phyloP scores from a whole-genome alignment of 2,797 vertebrate genomes.

The Melanogrammus aeglefinus region DNA sequence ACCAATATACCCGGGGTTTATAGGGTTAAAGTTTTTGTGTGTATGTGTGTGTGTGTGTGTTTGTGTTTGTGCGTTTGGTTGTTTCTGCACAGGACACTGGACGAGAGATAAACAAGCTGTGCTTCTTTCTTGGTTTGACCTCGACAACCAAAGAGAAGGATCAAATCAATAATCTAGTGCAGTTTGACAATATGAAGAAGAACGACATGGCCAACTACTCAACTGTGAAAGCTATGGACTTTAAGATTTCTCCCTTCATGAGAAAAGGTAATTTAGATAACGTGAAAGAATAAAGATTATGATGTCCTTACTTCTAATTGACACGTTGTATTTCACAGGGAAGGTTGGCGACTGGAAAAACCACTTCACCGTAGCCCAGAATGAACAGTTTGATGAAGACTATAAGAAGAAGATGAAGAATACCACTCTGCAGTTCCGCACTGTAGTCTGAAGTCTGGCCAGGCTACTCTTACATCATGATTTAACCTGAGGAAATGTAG shows the following conservation, averaged over 20 bases:
- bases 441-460: constrained; percentile 21
- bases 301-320: not conserved
- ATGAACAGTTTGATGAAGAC: constrained; percentile 60
- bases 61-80: not conserved
- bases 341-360: constrained; percentile 73
- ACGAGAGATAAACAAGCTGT: no score
- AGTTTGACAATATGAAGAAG: constrained; percentile 80
- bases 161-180: constrained; percentile 47
- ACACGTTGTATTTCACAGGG: constrained; percentile 37
- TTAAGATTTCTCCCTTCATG: constrained; percentile 79
- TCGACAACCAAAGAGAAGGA: constrained; percentile 42
- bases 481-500: not conserved
- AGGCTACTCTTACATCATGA: constrained; percentile 7
- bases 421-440: constrained; percentile 31
- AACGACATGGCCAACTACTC: constrained; percentile 79
- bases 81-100: no score
- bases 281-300: not conserved
- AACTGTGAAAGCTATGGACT: constrained; percentile 68
- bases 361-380: constrained; percentile 61
- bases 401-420: constrained; percentile 57
- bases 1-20: not conserved
- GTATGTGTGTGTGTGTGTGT: not conserved
- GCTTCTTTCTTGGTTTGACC: no score
- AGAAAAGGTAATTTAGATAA: constrained; percentile 76
- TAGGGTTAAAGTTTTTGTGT: not conserved